phyloP scores from a whole-genome alignment of 2,888 invertebrate genomes.

The Ptychoptera albimana region DNA sequence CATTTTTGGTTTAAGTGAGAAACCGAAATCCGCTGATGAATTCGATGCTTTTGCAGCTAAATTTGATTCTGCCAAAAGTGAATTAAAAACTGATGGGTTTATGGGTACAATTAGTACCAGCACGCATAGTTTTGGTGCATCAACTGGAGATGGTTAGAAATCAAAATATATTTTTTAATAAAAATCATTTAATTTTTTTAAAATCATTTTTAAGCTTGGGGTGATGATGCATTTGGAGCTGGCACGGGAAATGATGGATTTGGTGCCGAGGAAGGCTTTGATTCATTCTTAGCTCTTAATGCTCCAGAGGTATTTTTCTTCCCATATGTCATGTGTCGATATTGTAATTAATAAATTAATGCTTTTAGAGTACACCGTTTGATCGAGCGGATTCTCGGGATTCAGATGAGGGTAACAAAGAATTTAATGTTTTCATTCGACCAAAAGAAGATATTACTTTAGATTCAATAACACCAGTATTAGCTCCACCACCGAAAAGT shows the following conservation, averaged over 20 bases:
- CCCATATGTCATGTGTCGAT: conserved; percentile 32
- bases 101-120: conserved; percentile 28
- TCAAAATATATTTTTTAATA: background rate
- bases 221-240: background rate
- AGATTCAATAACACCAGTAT: conserved; percentile 44
- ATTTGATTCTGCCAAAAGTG: conserved; percentile 47
- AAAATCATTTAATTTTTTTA: background rate
- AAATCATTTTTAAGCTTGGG: conserved; percentile 3
- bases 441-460: conserved; percentile 33
- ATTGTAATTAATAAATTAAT: conserved; percentile 50
- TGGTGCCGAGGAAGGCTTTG: conserved; percentile 51
- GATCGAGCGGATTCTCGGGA: conserved; percentile 49
- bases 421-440: conserved; percentile 64
- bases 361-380: conserved; percentile 20
- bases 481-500: conserved; percentile 46
- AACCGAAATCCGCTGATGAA: conserved; percentile 30
- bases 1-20: conserved; percentile 27
- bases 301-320: conserved; percentile 36
- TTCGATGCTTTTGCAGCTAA: conserved; percentile 85
- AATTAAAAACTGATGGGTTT: conserved; percentile 32
- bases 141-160: conserved; percentile 26
- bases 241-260: conserved; percentile 17
- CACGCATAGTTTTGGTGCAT: conserved; percentile 15
- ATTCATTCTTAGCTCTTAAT: conserved; percentile 63
- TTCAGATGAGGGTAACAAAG: conserved; percentile 53